Percentiles rank a stretch among this genome's conserved stretches.
These are phyloP conservation scores for Herpetotheres cachinnans DNA, from an alignment of 2,113 vertebrate species.

Conservation along the genomic window DNA sequence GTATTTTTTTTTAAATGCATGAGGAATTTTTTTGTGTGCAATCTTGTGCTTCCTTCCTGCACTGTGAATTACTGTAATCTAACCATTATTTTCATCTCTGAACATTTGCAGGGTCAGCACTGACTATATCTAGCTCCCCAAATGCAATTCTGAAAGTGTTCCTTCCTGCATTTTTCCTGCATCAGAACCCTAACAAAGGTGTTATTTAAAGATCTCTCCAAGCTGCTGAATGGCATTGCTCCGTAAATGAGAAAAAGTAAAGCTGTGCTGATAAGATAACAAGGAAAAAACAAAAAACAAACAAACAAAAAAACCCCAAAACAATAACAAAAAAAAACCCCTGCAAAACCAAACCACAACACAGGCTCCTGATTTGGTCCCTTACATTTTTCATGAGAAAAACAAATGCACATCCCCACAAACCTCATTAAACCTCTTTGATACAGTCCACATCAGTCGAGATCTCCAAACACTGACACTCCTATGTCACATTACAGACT, in stretches of 20 bases:
- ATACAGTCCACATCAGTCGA: rapidly evolving
- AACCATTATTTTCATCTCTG: constrained; percentile 38
- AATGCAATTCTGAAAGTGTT: constrained; percentile 32
- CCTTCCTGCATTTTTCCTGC: constrained; percentile 38
- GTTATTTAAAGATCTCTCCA: constrained; percentile 47
- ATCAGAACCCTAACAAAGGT: constrained; percentile 30
- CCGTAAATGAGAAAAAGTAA: background rate
- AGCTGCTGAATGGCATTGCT: background rate
- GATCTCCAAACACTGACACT: background rate
- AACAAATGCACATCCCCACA: background rate
- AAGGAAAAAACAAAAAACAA: rapidly evolving
- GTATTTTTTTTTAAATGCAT: background rate
- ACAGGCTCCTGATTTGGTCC: background rate
- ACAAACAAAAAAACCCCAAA: too few relatives aligned
- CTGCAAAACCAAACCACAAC: background rate
- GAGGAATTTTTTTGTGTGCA: background rate
- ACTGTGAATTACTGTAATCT: constrained; percentile 45
- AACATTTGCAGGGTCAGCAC: constrained; percentile 58
- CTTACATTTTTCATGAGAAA: background rate
- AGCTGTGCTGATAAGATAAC: background rate
- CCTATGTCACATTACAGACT: background rate
- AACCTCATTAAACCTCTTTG: background rate
- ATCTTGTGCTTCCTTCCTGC: constrained; percentile 31
- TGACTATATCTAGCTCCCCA: constrained; percentile 47
- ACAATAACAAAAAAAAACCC: background rate